These are phyloP conservation scores for Rhodophaea formosa DNA, from an alignment of 2,888 invertebrate species.

Conservation along the genomic window DNA sequence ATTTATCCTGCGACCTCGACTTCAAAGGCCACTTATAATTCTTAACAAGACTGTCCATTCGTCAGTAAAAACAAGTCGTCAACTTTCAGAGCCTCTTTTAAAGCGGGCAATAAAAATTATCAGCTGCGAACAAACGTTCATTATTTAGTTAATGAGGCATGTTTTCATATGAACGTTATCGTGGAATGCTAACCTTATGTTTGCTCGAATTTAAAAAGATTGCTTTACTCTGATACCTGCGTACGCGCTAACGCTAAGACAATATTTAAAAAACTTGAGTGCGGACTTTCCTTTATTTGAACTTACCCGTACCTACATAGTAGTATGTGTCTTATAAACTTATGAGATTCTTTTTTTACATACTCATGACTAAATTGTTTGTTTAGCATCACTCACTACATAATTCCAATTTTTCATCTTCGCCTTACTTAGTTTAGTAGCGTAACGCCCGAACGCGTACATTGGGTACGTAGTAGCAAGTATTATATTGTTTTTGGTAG, in stretches of 20 bases:
- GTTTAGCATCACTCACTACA: no score
- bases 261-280: conserved; percentile 6
- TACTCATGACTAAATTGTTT: no score
- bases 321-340: no score
- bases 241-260: background rate
- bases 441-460: no score
- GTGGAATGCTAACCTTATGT: background rate
- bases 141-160: conserved; percentile 8
- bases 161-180: conserved; percentile 2
- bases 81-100: background rate
- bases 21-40: background rate
- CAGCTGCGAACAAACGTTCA: background rate
- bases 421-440: no score
- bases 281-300: conserved; percentile 7
- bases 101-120: conserved; percentile 1
- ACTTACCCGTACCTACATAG: background rate
- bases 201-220: conserved; percentile 3
- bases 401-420: no score
- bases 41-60: background rate
- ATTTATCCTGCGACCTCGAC: background rate
- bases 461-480: no score
- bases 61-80: background rate
- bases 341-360: no score
- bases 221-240: background rate
- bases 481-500: no score